Evolutionary conservation across 2,888 invertebrate genomes (phyloP).

Genomic region (Apamea monoglypha): DNA sequence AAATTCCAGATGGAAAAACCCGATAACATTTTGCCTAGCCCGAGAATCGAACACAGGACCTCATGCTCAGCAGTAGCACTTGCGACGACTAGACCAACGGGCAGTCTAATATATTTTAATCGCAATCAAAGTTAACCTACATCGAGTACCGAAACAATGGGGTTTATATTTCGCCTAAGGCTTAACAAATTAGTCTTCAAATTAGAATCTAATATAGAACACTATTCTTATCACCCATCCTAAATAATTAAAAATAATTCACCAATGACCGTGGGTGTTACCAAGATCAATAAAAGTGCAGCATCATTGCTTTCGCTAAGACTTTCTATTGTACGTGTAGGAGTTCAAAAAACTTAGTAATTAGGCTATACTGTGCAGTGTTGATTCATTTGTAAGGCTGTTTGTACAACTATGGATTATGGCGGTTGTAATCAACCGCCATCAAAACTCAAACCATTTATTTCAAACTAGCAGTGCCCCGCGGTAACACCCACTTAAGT

Average conservation of each 20-base stretch:
- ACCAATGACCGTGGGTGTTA: constrained; percentile 19
- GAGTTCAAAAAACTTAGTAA: constrained; percentile 43
- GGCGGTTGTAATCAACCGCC: no score
- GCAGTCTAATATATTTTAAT: no score
- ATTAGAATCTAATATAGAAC: neutral
- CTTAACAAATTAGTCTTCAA: constrained; percentile 3
- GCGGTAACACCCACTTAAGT: no score
- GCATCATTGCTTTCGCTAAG: constrained; percentile 64
- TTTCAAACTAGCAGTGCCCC: no score
- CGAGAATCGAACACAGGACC: no score
- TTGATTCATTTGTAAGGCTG: constrained; percentile 27
- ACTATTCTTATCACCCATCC: neutral
- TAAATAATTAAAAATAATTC: constrained; percentile 16
- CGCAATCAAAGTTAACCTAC: neutral
- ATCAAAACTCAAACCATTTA: no score
- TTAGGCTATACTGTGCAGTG: constrained; percentile 28
- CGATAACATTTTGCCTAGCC: no score
- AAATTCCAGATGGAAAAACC: no score
- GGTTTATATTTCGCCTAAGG: neutral
- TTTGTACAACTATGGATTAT: neutral
- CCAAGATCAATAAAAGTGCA: constrained; percentile 41
- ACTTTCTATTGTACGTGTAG: constrained; percentile 59
- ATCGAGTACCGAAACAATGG: neutral
- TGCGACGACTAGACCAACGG: no score
- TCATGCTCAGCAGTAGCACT: no score